Base-by-base conservation (phyloP, 1,140 invertebrate species). In the Tetramorium simillimum region DNA sequence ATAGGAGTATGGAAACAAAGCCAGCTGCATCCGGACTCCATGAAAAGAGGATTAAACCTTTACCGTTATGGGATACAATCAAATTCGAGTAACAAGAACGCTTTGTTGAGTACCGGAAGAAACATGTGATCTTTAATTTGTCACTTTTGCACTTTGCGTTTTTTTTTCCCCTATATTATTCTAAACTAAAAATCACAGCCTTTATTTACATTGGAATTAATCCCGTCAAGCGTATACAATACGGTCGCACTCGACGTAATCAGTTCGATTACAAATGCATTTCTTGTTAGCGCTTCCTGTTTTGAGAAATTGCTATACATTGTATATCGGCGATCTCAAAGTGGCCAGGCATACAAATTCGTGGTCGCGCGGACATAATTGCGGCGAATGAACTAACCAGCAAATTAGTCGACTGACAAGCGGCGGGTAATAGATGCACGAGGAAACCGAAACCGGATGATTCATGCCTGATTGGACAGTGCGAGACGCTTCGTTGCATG, bases 371-470 rank as follows among this genome's bases (percentile, higher is more conserved):
- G 86, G 90, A 84, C 84, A 88, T 91, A 91, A 91, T 91, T 91
- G 87, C 89, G 89, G 85, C 80, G 87, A 89, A 90, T 89, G 90
- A 90, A 89, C 85, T 91, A 91, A 91, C 89, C 89, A 80, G 90
- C 87, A 91, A 91, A 91, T 91, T 91, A 91, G 89, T 91, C 89
- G 85, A 80, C 80, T 89, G 89, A 89, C 90, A 91, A 90, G 78
- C 90, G 87, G 75, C 43, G 90, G 75, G 76, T 91, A 91, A 91
- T 91, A 89, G 90, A 90, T 91, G 85, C 90, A 91, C 78, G 85
- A 91, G 89, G 89, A 90, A 91, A 90, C 90, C 84, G 89, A 90
- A 91, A 91, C 89, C 89, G 90, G 87, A 91, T 91, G 89, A 91
- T 91, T 91, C 90, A 91, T 91, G 90, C 90, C 88, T 91, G 90